Evolutionary conservation across 1,140 invertebrate genomes (phyloP), one percentile per base, ranked within the genome.

Genomic region (Aphelenchoides fujianensis): DNA sequence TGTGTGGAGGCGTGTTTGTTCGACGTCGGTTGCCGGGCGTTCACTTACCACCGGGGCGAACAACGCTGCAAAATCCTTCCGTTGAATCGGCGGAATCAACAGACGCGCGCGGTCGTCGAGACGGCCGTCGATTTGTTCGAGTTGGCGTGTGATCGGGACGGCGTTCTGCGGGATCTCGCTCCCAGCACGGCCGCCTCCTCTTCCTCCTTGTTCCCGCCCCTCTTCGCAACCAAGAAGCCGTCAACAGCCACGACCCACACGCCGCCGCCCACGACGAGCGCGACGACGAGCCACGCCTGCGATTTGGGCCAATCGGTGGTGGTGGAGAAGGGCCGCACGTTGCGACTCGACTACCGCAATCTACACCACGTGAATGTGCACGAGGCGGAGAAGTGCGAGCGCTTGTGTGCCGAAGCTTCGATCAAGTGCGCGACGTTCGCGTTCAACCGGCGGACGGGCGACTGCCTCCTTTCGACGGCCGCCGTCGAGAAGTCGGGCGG

Each of bases 321-420:
- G 9, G 52, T 77, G 32, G 75, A 77, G 34, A 48, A 70, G 2
- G 75, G 73, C 28, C 59, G 77, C 54, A 77, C 75, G 12, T 64
- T 77, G 3, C 70, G 75, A 2, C 41, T 79, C 16, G 77, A 78
- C 30, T 76, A 73, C 55, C 77, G 77, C 27, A 74, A 78, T 53
- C 36, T 78, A n/a, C 77, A 79, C 62, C 76, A 79, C 55, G 67
- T 75, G 3, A 78, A 78, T 61, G 76, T 79, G 16, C 37, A 57
- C n/a, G 67, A 62, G 7, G 52, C 72, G 23, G 41, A 72, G 28
- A 72, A 78, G 61, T 79, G 77, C 27, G 61, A 80, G 69, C 64
- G 34, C 32, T 55, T 79, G 27, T 79, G 77, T 48, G 37, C 32
- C 27, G 64, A 35, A 32, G 64, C 79, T 2, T 31, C 48, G 16